phyloP scores from a whole-genome alignment of 2,888 invertebrate genomes.

The Gymnocheta viridis region DNA sequence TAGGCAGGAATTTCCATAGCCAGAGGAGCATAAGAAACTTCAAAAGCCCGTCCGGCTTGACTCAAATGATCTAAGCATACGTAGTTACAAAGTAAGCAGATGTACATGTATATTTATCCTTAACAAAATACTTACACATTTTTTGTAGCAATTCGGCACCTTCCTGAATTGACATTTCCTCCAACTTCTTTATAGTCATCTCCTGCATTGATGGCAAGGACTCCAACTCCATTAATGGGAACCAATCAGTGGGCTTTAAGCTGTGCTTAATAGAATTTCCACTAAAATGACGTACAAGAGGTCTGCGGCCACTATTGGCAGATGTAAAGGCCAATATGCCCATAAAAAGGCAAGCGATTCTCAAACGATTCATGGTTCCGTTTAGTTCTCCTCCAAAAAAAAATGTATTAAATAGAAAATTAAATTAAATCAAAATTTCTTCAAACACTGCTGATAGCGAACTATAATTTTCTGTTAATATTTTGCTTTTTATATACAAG shows the following conservation, averaged over 20 bases:
- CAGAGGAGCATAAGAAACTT: conserved; percentile 72
- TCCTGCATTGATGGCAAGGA: conserved; percentile 75
- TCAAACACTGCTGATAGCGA: conserved; percentile 70
- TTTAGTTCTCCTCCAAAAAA: not conserved
- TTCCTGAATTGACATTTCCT: conserved; percentile 74
- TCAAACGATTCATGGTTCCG: conserved; percentile 75
- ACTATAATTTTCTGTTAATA: conserved; percentile 70
- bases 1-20: conserved; percentile 71
- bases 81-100: not conserved
- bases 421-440: conserved; percentile 33
- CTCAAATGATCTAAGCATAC: conserved; percentile 74
- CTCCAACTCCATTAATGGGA: conserved; percentile 75
- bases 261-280: conserved; percentile 67
- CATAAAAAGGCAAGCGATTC: conserved; percentile 74
- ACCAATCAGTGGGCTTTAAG: conserved; percentile 76
- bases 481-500: conserved; percentile 7
- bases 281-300: conserved; percentile 52
- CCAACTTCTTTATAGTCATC: conserved; percentile 74
- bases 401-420: conserved; percentile 11
- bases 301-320: conserved; percentile 66
- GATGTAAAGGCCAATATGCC: conserved; percentile 72
- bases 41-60: conserved; percentile 74
- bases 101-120: not conserved
- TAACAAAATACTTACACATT: conserved; percentile 74
- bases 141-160: conserved; percentile 76